Conservation (phyloP, 2,113 vertebrate genomes). For the Geococcyx californianus region DNA sequence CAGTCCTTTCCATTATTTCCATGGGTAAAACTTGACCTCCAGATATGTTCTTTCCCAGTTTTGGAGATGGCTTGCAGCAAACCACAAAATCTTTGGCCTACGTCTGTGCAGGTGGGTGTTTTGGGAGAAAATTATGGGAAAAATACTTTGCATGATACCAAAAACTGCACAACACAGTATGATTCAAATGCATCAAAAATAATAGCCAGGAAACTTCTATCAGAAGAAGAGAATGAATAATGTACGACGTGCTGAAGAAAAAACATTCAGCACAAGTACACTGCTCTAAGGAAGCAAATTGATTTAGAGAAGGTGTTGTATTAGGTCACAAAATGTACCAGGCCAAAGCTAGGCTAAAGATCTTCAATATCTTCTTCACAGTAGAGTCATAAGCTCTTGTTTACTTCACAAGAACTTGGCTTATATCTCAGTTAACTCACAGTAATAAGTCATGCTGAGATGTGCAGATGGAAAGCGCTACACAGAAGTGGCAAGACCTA, state of each 20-base stretch:
- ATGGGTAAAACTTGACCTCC: not conserved
- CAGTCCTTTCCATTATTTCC: not conserved
- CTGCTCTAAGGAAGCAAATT: not conserved
- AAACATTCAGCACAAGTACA: not conserved
- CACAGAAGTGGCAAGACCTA: not conserved
- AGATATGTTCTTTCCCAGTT: not conserved
- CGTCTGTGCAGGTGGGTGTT: accelerated
- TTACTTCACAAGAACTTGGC: not conserved
- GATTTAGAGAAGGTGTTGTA: not conserved
- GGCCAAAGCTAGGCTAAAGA: not conserved
- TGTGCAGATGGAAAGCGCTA: not conserved
- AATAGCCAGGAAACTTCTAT: not conserved
- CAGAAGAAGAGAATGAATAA: not conserved
- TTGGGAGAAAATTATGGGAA: not conserved
- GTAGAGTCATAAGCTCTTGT: not conserved
- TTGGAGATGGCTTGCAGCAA: not conserved
- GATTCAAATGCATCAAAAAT: not conserved
- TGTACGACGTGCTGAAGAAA: not conserved
- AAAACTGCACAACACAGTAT: not conserved
- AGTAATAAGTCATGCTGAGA: not conserved
- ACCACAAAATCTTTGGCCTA: not conserved
- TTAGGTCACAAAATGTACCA: not conserved
- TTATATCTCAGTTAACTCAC: not conserved
- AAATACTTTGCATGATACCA: not conserved
- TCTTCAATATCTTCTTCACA: not conserved